A percentile compares a stretch with the other conserved stretches of the same genome.
These are phyloP conservation scores for Phaethon lepturus DNA, from an alignment of 2,113 vertebrate genomes.

Conservation along the genomic window DNA sequence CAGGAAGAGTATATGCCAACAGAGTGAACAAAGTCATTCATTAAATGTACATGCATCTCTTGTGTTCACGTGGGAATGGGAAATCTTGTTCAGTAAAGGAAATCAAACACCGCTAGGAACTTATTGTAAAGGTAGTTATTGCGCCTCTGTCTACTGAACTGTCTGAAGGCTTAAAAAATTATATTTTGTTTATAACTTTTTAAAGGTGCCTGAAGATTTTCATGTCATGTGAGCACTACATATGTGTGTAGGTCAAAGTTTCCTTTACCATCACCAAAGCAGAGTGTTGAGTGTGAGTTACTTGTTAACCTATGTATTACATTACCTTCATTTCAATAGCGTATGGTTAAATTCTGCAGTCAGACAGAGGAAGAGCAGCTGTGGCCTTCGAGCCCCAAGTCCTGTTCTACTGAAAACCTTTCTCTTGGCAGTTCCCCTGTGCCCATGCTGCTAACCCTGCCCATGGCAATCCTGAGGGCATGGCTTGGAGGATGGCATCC, in stretches of 20 bases:
- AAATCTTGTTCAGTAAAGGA: not conserved
- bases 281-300: not conserved
- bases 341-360: not conserved
- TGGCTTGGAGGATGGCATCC: not conserved
- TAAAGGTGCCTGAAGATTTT: not conserved
- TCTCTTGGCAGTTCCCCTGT: not conserved
- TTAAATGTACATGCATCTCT: not conserved
- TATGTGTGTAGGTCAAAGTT: not conserved
- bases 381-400: not conserved
- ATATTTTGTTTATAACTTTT: not conserved
- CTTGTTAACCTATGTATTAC: not conserved
- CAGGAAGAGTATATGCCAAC: not conserved
- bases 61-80: not conserved
- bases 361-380: not conserved
- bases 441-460: not conserved
- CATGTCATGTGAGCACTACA: fast-evolving
- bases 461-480: too few species aligned
- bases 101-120: not conserved
- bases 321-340: not conserved
- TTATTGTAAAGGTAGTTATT: not conserved
- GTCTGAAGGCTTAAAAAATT: not conserved
- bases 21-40: not conserved
- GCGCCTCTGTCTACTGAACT: not conserved
- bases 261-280: not conserved
- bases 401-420: not conserved